These are phyloP conservation scores for Magallana angulata DNA, from an alignment of 1,140 invertebrate genomes.

Conservation along the genomic window DNA sequence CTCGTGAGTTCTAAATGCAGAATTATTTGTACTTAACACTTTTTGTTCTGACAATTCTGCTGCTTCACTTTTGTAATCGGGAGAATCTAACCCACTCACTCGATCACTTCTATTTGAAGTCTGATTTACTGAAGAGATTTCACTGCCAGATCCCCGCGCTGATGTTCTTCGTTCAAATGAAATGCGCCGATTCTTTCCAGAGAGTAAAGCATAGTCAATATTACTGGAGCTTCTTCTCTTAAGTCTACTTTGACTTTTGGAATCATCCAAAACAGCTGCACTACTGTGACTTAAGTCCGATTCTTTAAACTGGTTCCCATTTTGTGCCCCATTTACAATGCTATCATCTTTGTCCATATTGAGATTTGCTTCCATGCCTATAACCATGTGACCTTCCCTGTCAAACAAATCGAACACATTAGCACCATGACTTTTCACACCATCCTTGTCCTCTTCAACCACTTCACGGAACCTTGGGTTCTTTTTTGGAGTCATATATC, in stretches of 20 bases:
- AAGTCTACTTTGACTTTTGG: slow-evolving; percentile 9
- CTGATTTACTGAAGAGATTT: not conserved
- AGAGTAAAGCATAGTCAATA: slow-evolving; percentile 26
- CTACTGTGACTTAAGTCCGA: not conserved
- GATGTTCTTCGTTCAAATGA: slow-evolving; percentile 27
- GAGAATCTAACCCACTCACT: not conserved
- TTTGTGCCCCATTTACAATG: slow-evolving; percentile 27
- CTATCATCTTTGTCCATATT: not conserved
- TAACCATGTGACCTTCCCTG: slow-evolving; percentile 19
- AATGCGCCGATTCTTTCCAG: slow-evolving; percentile 11
- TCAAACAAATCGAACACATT: slow-evolving; percentile 51
- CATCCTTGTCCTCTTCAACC: slow-evolving; percentile 1
- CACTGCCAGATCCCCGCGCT: not conserved
- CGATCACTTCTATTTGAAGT: not conserved
- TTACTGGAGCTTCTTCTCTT: slow-evolving; percentile 27
- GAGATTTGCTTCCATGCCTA: not conserved
- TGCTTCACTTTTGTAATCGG: not conserved
- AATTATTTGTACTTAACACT: not conserved
- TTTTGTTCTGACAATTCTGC: not conserved
- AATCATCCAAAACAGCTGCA: not conserved
- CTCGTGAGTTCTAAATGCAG: not conserved
- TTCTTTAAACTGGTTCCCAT: not conserved
- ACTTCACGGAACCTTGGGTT: slow-evolving; percentile 37
- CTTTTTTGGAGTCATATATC: slow-evolving; percentile 38
- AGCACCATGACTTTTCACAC: slow-evolving; percentile 43